Percentiles rank a stretch among this genome's conserved stretches.
Evolutionary conservation across 2,888 invertebrate species (phyloP).

Genomic region (Drosophila emarginata): DNA sequence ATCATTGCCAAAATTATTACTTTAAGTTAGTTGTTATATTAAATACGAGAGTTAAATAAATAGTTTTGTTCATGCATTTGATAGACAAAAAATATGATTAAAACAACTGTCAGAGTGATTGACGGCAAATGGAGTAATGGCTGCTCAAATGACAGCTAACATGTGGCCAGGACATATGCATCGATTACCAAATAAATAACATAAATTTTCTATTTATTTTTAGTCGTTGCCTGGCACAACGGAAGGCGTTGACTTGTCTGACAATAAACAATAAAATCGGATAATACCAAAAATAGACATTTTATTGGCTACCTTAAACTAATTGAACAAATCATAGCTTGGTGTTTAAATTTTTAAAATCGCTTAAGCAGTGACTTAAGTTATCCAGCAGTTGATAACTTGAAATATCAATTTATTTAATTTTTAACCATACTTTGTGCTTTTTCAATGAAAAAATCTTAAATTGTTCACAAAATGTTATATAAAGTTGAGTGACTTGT

Average conservation of each 20-base stretch:
- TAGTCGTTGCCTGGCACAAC: slow-evolving; percentile 61
- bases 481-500: neutral
- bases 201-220: slow-evolving; percentile 56
- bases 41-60: neutral
- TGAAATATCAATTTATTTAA: neutral
- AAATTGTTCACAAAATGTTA: neutral
- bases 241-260: slow-evolving; percentile 38
- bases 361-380: neutral
- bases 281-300: neutral
- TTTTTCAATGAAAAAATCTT: no score
- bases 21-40: neutral
- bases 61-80: slow-evolving; percentile 14
- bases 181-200: slow-evolving; percentile 71
- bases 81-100: slow-evolving; percentile 51
- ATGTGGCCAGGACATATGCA: slow-evolving; percentile 55
- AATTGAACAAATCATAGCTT: neutral
- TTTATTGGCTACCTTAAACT: neutral
- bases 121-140: slow-evolving; percentile 53
- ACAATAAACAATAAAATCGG: slow-evolving; percentile 8
- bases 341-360: slow-evolving; percentile 1
- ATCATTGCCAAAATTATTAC: neutral
- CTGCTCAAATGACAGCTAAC: slow-evolving; percentile 36
- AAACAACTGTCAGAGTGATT: slow-evolving; percentile 60
- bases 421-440: no score
- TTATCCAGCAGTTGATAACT: neutral